phyloP scores from a whole-genome alignment of 2,888 invertebrate genomes.

The Calameuta filiformis region DNA sequence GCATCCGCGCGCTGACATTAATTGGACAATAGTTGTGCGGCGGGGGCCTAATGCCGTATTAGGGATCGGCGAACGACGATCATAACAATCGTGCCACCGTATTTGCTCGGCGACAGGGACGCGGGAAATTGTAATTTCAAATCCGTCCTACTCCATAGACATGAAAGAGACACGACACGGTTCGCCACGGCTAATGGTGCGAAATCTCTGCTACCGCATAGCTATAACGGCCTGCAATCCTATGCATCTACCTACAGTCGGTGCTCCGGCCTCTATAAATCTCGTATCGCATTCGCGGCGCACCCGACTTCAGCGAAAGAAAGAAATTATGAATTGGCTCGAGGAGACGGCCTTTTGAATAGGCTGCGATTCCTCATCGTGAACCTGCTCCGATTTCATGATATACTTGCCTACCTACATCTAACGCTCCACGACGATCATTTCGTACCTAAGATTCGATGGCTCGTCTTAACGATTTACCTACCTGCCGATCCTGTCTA shows the following conservation, averaged over 20 bases:
- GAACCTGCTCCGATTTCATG: neutral
- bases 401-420: neutral
- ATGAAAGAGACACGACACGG: conserved; percentile 32
- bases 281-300: neutral
- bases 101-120: conserved; percentile 23
- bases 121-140: conserved; percentile 48
- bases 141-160: conserved; percentile 34
- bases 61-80: conserved; percentile 21
- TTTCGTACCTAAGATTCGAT: neutral
- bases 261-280: neutral
- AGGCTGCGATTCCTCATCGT: neutral
- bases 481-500: neutral
- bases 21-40: conserved; percentile 38
- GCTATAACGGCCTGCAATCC: neutral
- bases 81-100: conserved; percentile 32
- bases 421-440: neutral
- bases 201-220: conserved; percentile 26
- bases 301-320: neutral
- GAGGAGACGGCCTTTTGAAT: neutral
- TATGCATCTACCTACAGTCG: neutral
- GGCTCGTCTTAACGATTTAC: neutral
- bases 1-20: conserved; percentile 31
- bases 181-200: conserved; percentile 30
- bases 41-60: conserved; percentile 15
- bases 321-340: neutral